Conservation (phyloP, 2,797 vertebrate genomes). For the Pantherophis vulpinus region DNA sequence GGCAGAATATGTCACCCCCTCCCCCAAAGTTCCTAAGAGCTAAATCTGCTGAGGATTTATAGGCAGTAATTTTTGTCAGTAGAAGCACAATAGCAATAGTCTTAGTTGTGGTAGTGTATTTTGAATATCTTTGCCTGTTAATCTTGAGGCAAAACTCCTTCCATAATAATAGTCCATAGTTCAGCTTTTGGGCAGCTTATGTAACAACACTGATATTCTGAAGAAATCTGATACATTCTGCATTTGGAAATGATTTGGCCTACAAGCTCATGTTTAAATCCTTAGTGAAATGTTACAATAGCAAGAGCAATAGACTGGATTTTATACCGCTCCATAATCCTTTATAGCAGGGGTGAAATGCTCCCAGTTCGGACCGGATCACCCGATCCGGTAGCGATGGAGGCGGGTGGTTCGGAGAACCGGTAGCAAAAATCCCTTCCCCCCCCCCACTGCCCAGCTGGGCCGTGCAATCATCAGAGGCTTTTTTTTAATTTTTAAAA, state of each 20-base stretch:
- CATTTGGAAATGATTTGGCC: neutral
- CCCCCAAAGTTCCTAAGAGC: neutral
- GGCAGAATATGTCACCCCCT: neutral
- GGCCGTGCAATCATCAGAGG: too few relatives aligned
- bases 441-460: too few relatives aligned
- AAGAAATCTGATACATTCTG: neutral
- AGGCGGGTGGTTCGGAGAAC: too few relatives aligned
- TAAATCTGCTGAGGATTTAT: neutral
- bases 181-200: neutral
- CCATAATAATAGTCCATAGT: neutral
- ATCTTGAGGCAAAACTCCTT: neutral
- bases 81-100: neutral
- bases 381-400: too few relatives aligned
- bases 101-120: neutral
- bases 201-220: neutral
- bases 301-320: neutral
- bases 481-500: too few relatives aligned
- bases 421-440: too few relatives aligned
- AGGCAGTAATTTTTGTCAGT: neutral
- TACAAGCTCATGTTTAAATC: neutral
- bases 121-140: neutral
- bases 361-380: too few relatives aligned
- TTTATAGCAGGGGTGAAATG: neutral
- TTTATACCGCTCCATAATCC: neutral
- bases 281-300: neutral